phyloP scores from a whole-genome alignment of 2,888 invertebrate species.

The Anodontia alba region DNA sequence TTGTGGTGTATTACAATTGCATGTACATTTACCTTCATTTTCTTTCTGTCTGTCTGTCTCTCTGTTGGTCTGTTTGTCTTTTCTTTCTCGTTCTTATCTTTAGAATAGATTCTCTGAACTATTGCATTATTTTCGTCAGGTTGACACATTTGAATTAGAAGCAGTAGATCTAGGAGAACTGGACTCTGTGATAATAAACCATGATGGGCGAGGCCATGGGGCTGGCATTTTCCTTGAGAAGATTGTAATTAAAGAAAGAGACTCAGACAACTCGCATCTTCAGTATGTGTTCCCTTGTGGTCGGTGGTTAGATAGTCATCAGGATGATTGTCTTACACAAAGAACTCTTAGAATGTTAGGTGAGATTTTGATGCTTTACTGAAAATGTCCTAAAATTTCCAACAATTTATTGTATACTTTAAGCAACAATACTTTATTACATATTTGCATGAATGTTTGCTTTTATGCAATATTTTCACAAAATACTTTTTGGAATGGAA shows the following conservation, averaged over 20 bases:
- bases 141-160: constrained; percentile 75
- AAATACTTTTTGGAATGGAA: too few species aligned
- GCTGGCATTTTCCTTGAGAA: constrained; percentile 80
- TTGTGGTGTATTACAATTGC: too few species aligned
- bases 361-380: constrained; percentile 37
- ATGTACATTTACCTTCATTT: too few species aligned
- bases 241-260: constrained; percentile 72
- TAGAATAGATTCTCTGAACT: too few species aligned
- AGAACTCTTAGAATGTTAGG: constrained; percentile 76
- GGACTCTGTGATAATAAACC: constrained; percentile 73
- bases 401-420: too few species aligned
- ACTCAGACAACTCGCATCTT: constrained; percentile 50
- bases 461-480: too few species aligned
- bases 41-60: too few species aligned
- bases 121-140: constrained; percentile 63
- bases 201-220: constrained; percentile 80
- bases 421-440: too few species aligned
- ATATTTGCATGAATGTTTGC: too few species aligned
- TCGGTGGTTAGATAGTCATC: constrained; percentile 81
- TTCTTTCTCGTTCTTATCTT: too few species aligned
- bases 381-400: too few species aligned
- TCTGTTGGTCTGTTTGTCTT: too few species aligned
- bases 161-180: constrained; percentile 77
- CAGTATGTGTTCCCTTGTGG: constrained; percentile 80
- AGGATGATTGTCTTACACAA: constrained; percentile 79